Evolutionary conservation across 2,888 invertebrate genomes (phyloP), one percentile per base, ranked within the genome.

Genomic region (Trissolcus brochymenae): DNA sequence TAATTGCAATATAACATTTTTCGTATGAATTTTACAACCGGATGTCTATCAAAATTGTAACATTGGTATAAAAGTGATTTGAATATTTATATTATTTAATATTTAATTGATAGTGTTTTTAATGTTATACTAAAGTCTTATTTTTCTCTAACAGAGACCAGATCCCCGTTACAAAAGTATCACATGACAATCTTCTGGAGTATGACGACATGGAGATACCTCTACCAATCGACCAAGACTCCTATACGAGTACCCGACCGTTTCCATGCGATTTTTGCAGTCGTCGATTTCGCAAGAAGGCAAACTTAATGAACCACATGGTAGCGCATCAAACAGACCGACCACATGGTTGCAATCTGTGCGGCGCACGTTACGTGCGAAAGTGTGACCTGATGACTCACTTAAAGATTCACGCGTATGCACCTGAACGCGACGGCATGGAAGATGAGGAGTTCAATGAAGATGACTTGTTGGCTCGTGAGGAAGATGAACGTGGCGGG

Each of bases 201-300:
- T 93, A 94, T 83, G 93, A 94, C 87, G 93, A 94, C 79, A 90
- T 92, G 87, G 93, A 94, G 89, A 94, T 95, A 57, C 94, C 95
- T 3, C 89, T 96, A 81, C 95, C 95, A 54, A 94, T 95, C 35
- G 95, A 95, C 86, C 95, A 95, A 90, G 94, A 94, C 85, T 94
- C 95, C 81, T 93, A 94, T 85, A 93, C 94, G 40, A 93, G 93
- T 1, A 93, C 93, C 85, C 91, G 95, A 4, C 96, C 95, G 0
- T 95, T 94, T 91, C 95, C 96, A 0, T 96, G 96, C 86, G 95
- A 96, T 87, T 95, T 95, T 87, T 96, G 96, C 86, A 95, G 95
- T 77, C 92, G 95, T 0, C 91, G 95, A 76, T 96, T 96, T 88
- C 93, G 95, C 50, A 95, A 95, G 86, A 95, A 95, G 85, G 94